Evolutionary conservation across 2,797 vertebrate species (phyloP).

Genomic region (Helostoma temminkii): DNA sequence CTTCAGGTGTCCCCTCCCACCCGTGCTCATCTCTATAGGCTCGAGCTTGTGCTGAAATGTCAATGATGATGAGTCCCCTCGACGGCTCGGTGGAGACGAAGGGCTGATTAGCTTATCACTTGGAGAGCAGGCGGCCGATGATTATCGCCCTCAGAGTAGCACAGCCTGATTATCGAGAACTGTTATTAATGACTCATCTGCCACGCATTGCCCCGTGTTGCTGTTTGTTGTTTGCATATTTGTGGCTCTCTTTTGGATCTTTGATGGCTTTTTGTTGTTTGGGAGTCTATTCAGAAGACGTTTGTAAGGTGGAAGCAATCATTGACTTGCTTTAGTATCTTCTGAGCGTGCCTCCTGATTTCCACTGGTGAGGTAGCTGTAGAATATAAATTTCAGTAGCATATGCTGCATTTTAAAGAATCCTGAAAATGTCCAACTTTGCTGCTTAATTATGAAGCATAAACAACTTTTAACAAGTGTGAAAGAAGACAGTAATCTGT

Average conservation of each 20-base stretch:
- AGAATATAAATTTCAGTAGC: neutral
- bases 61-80: conserved; percentile 75
- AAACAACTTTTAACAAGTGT: neutral
- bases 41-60: conserved; percentile 69
- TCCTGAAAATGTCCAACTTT: neutral
- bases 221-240: conserved; percentile 53
- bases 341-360: no score
- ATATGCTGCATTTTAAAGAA: neutral
- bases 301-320: neutral
- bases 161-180: conserved; percentile 71
- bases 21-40: conserved; percentile 35
- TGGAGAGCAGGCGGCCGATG: conserved; percentile 75
- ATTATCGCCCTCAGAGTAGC: conserved; percentile 66
- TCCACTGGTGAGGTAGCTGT: no score
- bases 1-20: conserved; percentile 52
- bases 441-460: conserved; percentile 36
- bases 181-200: conserved; percentile 71
- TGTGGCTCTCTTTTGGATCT: conserved; percentile 1
- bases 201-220: conserved; percentile 24
- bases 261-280: neutral
- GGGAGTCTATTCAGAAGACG: neutral
- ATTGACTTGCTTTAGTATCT: neutral
- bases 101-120: conserved; percentile 80
- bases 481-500: neutral
- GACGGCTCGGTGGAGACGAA: conserved; percentile 58